A percentile compares a stretch with the other conserved stretches of the same genome.
phyloP scores from a whole-genome alignment of 2,113 vertebrate species.

The Triplophysa dalaica region DNA sequence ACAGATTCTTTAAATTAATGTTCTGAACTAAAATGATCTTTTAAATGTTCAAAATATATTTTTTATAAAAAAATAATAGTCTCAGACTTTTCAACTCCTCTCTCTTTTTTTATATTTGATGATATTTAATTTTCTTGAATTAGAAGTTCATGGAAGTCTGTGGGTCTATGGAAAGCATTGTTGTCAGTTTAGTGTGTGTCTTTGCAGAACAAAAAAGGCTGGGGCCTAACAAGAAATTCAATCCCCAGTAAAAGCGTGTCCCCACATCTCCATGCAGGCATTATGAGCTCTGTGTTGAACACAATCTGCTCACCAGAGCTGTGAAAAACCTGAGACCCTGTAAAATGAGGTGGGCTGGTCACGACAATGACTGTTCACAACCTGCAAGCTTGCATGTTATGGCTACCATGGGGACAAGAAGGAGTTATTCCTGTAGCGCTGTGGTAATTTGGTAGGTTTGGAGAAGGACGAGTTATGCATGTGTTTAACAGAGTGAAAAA shows the following conservation, averaged over 20 bases:
- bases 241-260: conserved; percentile 50
- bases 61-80: too few relatives aligned
- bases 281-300: conserved; percentile 56
- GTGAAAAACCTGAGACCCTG: conserved; percentile 49
- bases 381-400: conserved; percentile 58
- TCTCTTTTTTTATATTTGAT: too few relatives aligned
- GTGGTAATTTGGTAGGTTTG: conserved; percentile 31
- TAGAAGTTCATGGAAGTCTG: conserved; percentile 18
- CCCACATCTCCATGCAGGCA: conserved; percentile 52
- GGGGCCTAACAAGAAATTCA: conserved; percentile 40
- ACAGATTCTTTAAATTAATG: too few relatives aligned
- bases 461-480: conserved; percentile 41
- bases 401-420: conserved; percentile 64
- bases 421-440: conserved; percentile 32
- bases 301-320: conserved; percentile 49
- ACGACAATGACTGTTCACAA: conserved; percentile 57
- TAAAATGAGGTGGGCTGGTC: conserved; percentile 62
- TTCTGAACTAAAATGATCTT: too few relatives aligned
- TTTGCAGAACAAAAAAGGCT: conserved; percentile 9
- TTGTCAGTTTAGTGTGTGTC: conserved; percentile 42
- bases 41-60: too few relatives aligned
- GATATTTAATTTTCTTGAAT: neutral
- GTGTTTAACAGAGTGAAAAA: conserved; percentile 45
- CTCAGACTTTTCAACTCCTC: too few relatives aligned
- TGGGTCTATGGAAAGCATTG: neutral